Base-by-base conservation (phyloP, 2,888 invertebrate genomes). In the Brachyptera putata region DNA sequence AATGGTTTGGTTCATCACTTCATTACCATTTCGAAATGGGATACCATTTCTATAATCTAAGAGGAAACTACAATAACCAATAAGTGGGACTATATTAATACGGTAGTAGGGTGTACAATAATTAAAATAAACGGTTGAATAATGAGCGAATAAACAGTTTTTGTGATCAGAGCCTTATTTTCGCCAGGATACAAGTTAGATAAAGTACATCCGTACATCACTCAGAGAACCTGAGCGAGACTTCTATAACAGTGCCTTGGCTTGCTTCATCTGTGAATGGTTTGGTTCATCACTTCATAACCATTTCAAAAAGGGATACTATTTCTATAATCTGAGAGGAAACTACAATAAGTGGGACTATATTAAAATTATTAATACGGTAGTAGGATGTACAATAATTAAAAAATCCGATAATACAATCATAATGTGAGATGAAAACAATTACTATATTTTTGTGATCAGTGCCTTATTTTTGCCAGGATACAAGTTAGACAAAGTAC, bases 1-100 rank as follows among this genome's bases (percentile, higher is more conserved):
- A 81, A 81, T 81, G 80, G 80, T 79, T 77, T 77, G 75, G 73
- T 69, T 80, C 80, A 80, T 80, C 79, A 80, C 75, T 69, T 73
- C 67, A 71, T 46, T 18, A 24, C n/a, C 7, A 21, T n/a, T n/a
- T n/a, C n/a, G n/a, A n/a, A n/a, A n/a, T n/a, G n/a, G n/a, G n/a
- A n/a, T n/a, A n/a, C n/a, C n/a, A n/a, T n/a, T n/a, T n/a, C n/a
- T n/a, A n/a, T n/a, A n/a, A n/a, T n/a, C n/a, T n/a, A n/a, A n/a
- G n/a, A n/a, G n/a, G n/a, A n/a, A n/a, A n/a, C n/a, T n/a, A n/a
- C n/a, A n/a, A n/a, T n/a, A n/a, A n/a, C n/a, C n/a, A n/a, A n/a
- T n/a, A n/a, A n/a, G n/a, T n/a, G n/a, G n/a, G n/a, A n/a, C n/a
- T n/a, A n/a, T n/a, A n/a, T n/a, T n/a, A n/a, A n/a, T n/a, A n/a